phyloP scores from a whole-genome alignment of 2,888 invertebrate species.

The Coremacera marginata region DNA sequence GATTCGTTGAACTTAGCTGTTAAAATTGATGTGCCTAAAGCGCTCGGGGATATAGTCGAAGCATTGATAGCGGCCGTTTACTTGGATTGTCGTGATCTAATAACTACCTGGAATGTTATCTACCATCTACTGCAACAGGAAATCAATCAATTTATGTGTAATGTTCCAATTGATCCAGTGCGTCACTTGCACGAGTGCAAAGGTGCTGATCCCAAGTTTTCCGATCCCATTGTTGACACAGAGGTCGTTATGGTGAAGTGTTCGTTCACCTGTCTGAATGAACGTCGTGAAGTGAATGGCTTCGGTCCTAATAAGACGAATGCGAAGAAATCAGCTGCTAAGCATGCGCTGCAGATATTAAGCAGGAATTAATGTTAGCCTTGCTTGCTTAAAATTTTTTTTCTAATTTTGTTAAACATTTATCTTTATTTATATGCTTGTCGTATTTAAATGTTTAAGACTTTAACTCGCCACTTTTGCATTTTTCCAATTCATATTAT shows the following conservation, averaged over 20 bases:
- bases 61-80: constrained; percentile 92
- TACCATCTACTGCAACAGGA: constrained; percentile 89
- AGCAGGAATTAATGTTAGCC: constrained; percentile 33
- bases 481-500: no score
- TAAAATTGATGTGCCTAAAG: constrained; percentile 89
- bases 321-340: constrained; percentile 84
- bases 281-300: constrained; percentile 75
- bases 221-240: constrained; percentile 57
- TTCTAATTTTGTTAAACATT: neutral
- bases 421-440: neutral
- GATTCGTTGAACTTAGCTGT: constrained; percentile 71
- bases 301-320: constrained; percentile 78
- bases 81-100: constrained; percentile 83
- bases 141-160: constrained; percentile 82
- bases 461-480: neutral
- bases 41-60: constrained; percentile 94
- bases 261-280: constrained; percentile 74
- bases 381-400: no score
- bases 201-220: constrained; percentile 80
- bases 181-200: constrained; percentile 86
- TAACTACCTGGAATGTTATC: constrained; percentile 83
- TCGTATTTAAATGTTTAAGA: neutral
- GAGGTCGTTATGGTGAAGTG: constrained; percentile 74
- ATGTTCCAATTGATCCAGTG: constrained; percentile 93
- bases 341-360: constrained; percentile 76